phyloP scores from a whole-genome alignment of 2,888 invertebrate genomes.

The Ceriagrion tenellum region DNA sequence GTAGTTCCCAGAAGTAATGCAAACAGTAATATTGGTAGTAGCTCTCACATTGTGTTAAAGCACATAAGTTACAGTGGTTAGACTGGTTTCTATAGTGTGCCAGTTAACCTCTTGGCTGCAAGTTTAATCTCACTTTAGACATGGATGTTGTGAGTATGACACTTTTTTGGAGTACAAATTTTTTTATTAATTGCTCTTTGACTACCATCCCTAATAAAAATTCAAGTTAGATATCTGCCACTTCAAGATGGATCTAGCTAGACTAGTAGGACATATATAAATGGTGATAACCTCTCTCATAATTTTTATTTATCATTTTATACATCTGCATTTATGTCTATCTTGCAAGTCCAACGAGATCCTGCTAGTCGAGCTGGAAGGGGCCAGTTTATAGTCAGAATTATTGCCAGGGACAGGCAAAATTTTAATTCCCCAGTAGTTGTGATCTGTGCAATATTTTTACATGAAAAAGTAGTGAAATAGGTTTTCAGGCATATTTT shows the following conservation, averaged over 20 bases:
- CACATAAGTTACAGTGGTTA: background rate
- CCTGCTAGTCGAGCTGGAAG: too few species aligned
- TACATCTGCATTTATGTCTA: too few species aligned
- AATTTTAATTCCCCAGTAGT: background rate
- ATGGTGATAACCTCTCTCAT: too few species aligned
- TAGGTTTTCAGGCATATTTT: too few species aligned
- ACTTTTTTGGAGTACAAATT: background rate
- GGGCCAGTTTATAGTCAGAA: too few species aligned
- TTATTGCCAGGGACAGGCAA: background rate
- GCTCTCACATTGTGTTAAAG: background rate
- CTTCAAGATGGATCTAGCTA: too few species aligned
- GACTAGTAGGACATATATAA: too few species aligned
- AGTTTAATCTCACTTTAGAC: background rate
- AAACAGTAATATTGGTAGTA: background rate
- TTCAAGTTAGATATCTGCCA: too few species aligned
- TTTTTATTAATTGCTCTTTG: background rate
- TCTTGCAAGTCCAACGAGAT: too few species aligned
- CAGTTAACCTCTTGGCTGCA: background rate
- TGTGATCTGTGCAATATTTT: background rate
- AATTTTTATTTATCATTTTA: too few species aligned
- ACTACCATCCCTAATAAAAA: background rate
- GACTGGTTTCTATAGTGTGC: background rate
- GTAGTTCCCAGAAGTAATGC: background rate
- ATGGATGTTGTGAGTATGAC: constrained; percentile 31
- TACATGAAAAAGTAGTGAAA: too few species aligned